Percentiles rank a stretch among this genome's conserved stretches.
Evolutionary conservation across 1,140 invertebrate genomes (phyloP).

Genomic region (Oryctes rhinoceros): DNA sequence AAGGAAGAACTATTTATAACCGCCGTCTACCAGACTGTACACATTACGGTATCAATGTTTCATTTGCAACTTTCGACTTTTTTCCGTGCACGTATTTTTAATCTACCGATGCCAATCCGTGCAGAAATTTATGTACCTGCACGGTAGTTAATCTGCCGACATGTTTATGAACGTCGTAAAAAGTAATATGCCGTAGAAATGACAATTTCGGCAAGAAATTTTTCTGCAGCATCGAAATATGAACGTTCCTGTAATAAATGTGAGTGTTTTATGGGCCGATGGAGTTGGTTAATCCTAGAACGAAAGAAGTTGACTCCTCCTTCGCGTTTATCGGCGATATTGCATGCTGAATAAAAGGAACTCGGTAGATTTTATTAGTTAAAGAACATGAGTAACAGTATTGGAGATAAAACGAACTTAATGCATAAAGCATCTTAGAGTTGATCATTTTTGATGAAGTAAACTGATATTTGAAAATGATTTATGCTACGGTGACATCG

Average conservation of each 20-base stretch:
- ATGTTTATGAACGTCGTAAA: conserved; percentile 32
- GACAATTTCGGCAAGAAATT: conserved; percentile 34
- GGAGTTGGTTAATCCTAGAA: background rate
- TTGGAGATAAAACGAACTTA: too few species aligned
- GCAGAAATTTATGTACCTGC: conserved; percentile 28
- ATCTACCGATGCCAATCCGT: conserved; percentile 31
- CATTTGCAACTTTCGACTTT: conserved; percentile 10
- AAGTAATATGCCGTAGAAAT: conserved; percentile 34
- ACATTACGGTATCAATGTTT: background rate
- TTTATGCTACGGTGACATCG: too few species aligned
- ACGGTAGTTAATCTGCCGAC: conserved; percentile 35
- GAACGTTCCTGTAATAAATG: conserved; percentile 26
- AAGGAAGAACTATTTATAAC: background rate
- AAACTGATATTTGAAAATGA: too few species aligned
- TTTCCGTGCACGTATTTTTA: conserved; percentile 21
- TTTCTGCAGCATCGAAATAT: conserved; percentile 14
- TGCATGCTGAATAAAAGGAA: background rate
- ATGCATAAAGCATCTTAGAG: too few species aligned
- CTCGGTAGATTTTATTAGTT: too few species aligned
- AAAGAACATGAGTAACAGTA: too few species aligned
- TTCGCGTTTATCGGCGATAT: background rate
- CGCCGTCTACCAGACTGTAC: background rate
- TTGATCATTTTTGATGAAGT: too few species aligned
- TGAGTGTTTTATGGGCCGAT: conserved; percentile 2
- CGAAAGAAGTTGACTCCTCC: background rate